A percentile compares a stretch with the other conserved stretches of the same genome.
These are phyloP conservation scores for Pseudococcus longispinus DNA, from an alignment of 2,888 invertebrate species.

Conservation along the genomic window DNA sequence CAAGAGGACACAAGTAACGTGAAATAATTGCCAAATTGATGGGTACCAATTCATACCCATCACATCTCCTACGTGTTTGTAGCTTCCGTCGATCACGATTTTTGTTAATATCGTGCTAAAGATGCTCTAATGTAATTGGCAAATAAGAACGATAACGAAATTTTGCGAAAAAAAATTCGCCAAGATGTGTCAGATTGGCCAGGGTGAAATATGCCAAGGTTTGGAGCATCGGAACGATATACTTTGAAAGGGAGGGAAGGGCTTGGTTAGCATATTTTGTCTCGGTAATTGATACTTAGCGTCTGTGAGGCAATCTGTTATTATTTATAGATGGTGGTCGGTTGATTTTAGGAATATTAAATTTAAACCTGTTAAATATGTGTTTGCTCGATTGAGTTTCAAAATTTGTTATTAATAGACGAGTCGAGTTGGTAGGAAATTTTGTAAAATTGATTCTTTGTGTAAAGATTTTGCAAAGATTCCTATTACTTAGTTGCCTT, in stretches of 20 bases:
- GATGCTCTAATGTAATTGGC: background rate
- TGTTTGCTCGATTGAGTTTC: no score
- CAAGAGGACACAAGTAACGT: background rate
- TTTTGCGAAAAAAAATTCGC: background rate
- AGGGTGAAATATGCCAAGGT: background rate
- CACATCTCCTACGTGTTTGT: background rate
- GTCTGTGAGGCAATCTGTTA: no score
- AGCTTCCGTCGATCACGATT: constrained; percentile 22
- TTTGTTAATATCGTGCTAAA: background rate
- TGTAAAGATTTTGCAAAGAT: no score
- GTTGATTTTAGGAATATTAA: no score
- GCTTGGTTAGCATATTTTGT: background rate
- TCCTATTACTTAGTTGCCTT: no score
- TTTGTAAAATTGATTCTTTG: no score
- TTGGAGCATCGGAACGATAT: no score
- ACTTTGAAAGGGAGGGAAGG: background rate
- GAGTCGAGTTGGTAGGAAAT: no score
- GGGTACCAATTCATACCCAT: background rate
- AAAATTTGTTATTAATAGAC: no score
- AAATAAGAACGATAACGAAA: background rate
- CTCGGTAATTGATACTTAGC: no score
- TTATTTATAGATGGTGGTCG: no score
- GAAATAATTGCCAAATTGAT: constrained; percentile 19
- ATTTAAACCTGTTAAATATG: no score
- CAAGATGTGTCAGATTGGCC: background rate